Percentiles rank a stretch among this genome's conserved stretches.
These are phyloP conservation scores for Drosophila nr. fundita DNA, from an alignment of 2,888 invertebrate genomes.

Conservation along the genomic window DNA sequence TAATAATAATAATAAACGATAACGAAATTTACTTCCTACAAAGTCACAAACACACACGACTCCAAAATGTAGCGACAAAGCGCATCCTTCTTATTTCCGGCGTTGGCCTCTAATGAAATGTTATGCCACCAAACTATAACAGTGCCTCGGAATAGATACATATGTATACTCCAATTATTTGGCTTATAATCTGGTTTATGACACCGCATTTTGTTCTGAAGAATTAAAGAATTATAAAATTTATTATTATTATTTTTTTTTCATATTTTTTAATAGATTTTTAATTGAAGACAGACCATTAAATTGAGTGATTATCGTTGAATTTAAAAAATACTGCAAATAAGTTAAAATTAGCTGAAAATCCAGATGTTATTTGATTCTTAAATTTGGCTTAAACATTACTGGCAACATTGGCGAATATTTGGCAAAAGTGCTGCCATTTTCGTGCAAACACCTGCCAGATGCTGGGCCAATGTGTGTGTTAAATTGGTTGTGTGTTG, in stretches of 20 bases:
- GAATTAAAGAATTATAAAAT: not conserved
- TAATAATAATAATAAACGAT: constrained; percentile 82
- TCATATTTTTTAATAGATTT: not conserved
- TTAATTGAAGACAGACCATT: not conserved
- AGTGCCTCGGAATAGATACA: constrained; percentile 22
- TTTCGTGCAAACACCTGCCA: not conserved
- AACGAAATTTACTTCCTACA: constrained; percentile 76
- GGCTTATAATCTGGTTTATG: constrained; percentile 64
- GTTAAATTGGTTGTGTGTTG: not conserved
- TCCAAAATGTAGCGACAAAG: constrained; percentile 51
- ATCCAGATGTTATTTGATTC: not conserved
- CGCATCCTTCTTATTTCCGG: constrained; percentile 73
- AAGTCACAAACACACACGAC: constrained; percentile 47
- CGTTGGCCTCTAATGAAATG: constrained; percentile 63
- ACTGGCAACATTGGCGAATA: not conserved
- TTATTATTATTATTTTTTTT: not conserved
- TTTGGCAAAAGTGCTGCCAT: not conserved
- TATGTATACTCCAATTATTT: constrained; percentile 17
- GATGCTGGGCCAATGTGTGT: not conserved
- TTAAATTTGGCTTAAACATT: not conserved
- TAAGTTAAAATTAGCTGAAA: not conserved
- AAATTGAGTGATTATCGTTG: not conserved
- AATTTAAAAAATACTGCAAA: not conserved
- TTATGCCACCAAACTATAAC: constrained; percentile 58
- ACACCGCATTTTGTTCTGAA: constrained; percentile 1